Percentiles rank a stretch among this genome's conserved stretches.
phyloP scores from a whole-genome alignment of 23 tunicate genomes.

The Ascidia mentula region DNA sequence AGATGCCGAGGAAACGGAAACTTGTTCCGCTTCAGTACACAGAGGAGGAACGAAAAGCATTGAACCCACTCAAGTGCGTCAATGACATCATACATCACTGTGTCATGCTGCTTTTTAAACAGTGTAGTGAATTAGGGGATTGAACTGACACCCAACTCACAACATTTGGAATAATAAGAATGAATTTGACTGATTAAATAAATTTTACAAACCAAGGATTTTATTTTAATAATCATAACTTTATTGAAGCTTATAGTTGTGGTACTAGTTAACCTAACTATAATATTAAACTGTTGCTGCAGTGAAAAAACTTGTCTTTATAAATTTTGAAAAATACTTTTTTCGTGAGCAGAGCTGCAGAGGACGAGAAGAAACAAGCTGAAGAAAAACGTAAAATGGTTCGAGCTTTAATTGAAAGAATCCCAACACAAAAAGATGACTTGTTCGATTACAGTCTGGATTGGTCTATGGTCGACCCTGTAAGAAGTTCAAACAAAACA shows the following conservation, averaged over 20 bases:
- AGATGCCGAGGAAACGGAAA: conserved; percentile 77
- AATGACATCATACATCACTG: background rate
- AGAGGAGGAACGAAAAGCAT: conserved; percentile 72
- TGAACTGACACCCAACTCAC: no score
- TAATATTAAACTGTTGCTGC: no score
- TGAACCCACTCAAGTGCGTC: conserved; percentile 58
- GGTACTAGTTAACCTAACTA: no score
- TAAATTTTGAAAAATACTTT: background rate
- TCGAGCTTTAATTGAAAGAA: conserved; percentile 90
- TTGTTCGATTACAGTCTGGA: conserved; percentile 90
- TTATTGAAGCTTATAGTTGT: background rate
- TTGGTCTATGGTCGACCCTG: conserved; percentile 85
- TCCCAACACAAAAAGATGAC: conserved; percentile 93
- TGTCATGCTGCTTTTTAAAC: background rate
- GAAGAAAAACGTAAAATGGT: conserved; percentile 81
- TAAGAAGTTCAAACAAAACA: background rate
- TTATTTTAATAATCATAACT: background rate
- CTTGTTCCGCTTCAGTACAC: conserved; percentile 89
- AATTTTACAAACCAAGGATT: background rate
- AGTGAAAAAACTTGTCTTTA: background rate
- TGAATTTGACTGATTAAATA: background rate
- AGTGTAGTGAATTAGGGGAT: no score
- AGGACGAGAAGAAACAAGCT: conserved; percentile 34
- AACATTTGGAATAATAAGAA: background rate
- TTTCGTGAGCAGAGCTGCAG: conserved; percentile 11